Evolutionary conservation across 1,140 invertebrate species (phyloP), one percentile per base, ranked within the genome.

Genomic region (Microplitis demolitor): DNA sequence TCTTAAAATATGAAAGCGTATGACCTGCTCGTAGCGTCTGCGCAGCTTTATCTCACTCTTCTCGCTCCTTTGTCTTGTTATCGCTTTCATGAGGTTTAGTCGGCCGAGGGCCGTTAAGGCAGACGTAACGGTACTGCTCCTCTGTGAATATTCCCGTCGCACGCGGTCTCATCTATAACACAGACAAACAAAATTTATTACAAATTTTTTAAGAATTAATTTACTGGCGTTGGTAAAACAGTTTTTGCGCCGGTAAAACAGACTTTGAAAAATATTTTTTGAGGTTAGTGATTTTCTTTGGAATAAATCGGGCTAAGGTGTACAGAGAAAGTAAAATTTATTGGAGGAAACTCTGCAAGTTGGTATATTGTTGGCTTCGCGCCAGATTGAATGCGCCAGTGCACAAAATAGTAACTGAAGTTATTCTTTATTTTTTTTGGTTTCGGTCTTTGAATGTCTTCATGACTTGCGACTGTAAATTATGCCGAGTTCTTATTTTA

Each of bases 61-160:
- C 56, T 58, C 24, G 16, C 24, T 24, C 24, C 56, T 24, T 14
- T 24, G 24, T 24, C 14, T 14, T 31, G 16, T 24, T 8, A 58
- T 54, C 51, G 24, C 24, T 24, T 62, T 62, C 34, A 35, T 3
- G 60, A 16, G n/a, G 53, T 37, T 66, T 79, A 85, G 83, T 84
- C 76, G 78, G 80, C 82, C 73, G 72, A 79, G 79, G 79, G 80
- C 78, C 80, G 77, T 74, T 75, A 81, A 73, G 74, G 33, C 24
- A 54, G 13, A 4, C 66, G 11, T 54, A 2, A 66, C 71, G 39
- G 60, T 33, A 24, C 16, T 4, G 14, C 16, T 58, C n/a, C 3
- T 53, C 13, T 54, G 4, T 54, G 14, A 14, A 1, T 54, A 54
- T 54, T n/a, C 45, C 6, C 45, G 2, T 16, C 14, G 4, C 51